Evolutionary conservation across 1,140 invertebrate species (phyloP).

Genomic region (Drosophila novamexicana): DNA sequence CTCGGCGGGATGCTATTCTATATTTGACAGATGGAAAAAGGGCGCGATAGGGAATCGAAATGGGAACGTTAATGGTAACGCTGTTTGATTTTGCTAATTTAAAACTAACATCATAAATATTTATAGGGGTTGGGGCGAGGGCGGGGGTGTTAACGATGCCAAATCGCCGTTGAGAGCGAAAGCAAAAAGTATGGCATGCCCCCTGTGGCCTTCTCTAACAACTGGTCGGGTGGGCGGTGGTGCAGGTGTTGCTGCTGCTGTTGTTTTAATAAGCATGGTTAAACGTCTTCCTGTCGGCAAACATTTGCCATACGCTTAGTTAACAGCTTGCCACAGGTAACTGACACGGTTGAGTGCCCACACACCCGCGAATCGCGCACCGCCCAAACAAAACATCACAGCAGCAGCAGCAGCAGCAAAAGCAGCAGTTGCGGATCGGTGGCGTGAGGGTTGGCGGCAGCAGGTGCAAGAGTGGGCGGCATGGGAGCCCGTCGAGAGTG

Average conservation of each 20-base stretch:
- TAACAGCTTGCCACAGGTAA: constrained; percentile 80
- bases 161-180: constrained; percentile 67
- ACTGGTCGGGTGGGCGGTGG: constrained; percentile 18
- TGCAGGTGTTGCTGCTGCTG: constrained; percentile 26
- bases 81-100: constrained; percentile 78
- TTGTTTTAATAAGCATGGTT: constrained; percentile 74
- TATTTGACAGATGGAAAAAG: constrained; percentile 29
- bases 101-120: constrained; percentile 82
- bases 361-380: constrained; percentile 34
- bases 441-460: not conserved
- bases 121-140: constrained; percentile 37
- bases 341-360: constrained; percentile 72
- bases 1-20: constrained; percentile 11
- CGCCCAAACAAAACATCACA: constrained; percentile 61
- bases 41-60: constrained; percentile 32
- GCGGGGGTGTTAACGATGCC: constrained; percentile 31
- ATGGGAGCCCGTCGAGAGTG: constrained; percentile 1
- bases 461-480: not conserved
- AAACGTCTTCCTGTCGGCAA: constrained; percentile 77
- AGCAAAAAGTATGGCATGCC: constrained; percentile 78
- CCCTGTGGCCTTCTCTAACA: constrained; percentile 65
- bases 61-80: constrained; percentile 68
- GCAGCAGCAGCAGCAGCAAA: not conserved
- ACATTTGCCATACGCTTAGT: constrained; percentile 79
- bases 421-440: not conserved